Evolutionary conservation across 2,797 vertebrate species (phyloP).

Genomic region (Sebastes nivosus): DNA sequence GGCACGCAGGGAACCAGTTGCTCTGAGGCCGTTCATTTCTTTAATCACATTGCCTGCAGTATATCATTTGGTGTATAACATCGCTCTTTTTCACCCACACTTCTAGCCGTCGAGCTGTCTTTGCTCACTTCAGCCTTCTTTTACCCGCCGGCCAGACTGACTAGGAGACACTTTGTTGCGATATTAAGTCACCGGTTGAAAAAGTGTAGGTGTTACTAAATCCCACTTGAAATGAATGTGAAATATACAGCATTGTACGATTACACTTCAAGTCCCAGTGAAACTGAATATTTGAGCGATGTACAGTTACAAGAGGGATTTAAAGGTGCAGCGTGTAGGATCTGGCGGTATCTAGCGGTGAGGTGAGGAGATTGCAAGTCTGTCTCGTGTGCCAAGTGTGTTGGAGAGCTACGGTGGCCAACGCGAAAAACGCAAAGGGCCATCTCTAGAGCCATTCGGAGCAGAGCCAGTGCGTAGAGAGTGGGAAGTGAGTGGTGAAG

Average conservation of each 20-base stretch:
- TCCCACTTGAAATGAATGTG: background rate
- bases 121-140: too few species aligned
- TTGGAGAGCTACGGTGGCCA: too few species aligned
- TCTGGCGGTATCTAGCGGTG: too few species aligned
- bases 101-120: fast-evolving
- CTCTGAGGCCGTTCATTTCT: constrained; percentile 17
- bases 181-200: fast-evolving
- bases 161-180: too few species aligned
- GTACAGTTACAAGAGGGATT: too few species aligned
- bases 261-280: background rate
- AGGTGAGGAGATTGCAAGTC: too few species aligned
- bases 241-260: background rate
- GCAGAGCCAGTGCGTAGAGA: too few species aligned
- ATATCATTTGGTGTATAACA: background rate
- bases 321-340: too few species aligned
- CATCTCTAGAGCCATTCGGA: too few species aligned
- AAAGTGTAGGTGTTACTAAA: background rate
- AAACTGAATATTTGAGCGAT: too few species aligned
- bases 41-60: background rate
- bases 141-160: too few species aligned
- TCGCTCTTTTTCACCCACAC: background rate
- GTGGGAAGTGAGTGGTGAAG: too few species aligned
- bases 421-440: fast-evolving
- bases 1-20: background rate
- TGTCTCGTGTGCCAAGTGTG: fast-evolving